Percentiles rank a stretch among this genome's conserved stretches.
Evolutionary conservation across 2,113 vertebrate genomes (phyloP).

Genomic region (Lucifuga dentata): DNA sequence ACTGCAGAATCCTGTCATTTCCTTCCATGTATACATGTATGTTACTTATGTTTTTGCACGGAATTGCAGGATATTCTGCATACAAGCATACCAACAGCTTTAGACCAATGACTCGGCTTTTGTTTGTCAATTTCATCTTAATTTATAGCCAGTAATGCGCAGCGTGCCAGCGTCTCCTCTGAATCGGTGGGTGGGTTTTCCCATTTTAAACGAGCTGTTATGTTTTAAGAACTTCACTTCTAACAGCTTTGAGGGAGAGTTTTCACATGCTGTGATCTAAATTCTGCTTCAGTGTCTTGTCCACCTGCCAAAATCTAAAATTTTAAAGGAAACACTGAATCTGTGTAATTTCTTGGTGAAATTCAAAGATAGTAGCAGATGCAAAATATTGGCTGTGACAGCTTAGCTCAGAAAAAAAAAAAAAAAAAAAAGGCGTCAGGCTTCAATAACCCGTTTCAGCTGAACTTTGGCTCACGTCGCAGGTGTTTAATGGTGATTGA

Average conservation of each 20-base stretch:
- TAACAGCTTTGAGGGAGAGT: background rate
- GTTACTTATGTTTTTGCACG: too few species aligned
- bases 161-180: too few species aligned
- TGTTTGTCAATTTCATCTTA: too few species aligned
- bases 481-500: slow-evolving; percentile 1
- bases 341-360: background rate
- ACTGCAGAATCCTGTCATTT: too few species aligned
- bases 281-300: background rate
- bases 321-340: slow-evolving; percentile 3
- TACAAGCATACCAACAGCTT: too few species aligned
- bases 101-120: too few species aligned
- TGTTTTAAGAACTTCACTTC: background rate
- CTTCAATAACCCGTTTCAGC: background rate
- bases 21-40: too few species aligned
- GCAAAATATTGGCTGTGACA: background rate
- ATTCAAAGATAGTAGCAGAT: background rate
- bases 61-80: too few species aligned
- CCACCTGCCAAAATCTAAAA: background rate
- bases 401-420: background rate
- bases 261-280: background rate
- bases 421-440: background rate
- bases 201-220: too few species aligned
- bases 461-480: slow-evolving; percentile 1
- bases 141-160: too few species aligned
- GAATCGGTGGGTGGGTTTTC: too few species aligned